Evolutionary conservation across 2,888 invertebrate species (phyloP), one percentile per base, ranked within the genome.

Genomic region (Stegana nigrithorax): DNA sequence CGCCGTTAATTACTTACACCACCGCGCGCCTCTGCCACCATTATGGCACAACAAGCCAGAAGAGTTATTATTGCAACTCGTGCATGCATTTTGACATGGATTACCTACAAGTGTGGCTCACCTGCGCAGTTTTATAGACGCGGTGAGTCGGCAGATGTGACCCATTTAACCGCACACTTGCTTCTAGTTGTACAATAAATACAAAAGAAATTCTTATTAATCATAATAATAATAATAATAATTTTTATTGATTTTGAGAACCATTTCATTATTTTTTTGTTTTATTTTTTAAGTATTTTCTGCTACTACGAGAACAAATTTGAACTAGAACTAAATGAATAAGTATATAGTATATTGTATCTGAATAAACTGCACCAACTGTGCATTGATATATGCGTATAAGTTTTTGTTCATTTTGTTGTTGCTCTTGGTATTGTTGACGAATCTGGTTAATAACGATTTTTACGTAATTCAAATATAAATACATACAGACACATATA

Each of bases 281-380:
- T 29, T 62, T 59, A 64, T 72, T 73, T 67, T 64, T 32, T 1
- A 12, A 21, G 21, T 47, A 23, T 47, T 47, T n/a, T 47, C 25
- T 25, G 47, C n/a, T 47, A 23, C 47, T 47, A 47, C 25, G 25
- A 25, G 47, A 47, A 47, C 47, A 23, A 47, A 47, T 47, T 23
- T 17, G 25, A 47, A 47, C 47, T 47, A 47, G 21, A 47, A 47
- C 47, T 47, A 23, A 47, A 47, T 47, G 25, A 47, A 47, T 47
- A 44, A 36, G n/a, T 32, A 32, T n/a, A 32, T 36, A 36, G 36
- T 36, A 36, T 17, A 44, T 44, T 44, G 23, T 47, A 47, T 47
- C n/a, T 7, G 47, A 47, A 47, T 47, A 47, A 47, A 25, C 8
- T 47, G 23, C 47, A 25, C 25, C 25, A 47, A 47, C 25, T 47